Evolutionary conservation across 2,113 vertebrate species (phyloP).

Genomic region (Laterallus jamaicensis): DNA sequence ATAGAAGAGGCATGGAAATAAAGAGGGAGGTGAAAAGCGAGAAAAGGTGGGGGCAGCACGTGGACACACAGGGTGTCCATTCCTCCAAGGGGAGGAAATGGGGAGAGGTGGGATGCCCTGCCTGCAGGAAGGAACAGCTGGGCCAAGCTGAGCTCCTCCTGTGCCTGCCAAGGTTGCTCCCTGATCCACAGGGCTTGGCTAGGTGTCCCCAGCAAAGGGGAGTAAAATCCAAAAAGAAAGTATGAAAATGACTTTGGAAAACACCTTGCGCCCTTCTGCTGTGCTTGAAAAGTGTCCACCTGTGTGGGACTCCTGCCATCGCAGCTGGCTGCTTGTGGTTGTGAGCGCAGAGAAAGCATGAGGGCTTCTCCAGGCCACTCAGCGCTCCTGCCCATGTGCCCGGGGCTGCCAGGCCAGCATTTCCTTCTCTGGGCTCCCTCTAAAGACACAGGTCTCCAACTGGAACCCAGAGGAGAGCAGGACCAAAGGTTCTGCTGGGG

Average conservation of each 20-base stretch:
- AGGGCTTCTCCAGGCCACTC: not conserved
- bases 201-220: not conserved
- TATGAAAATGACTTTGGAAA: not conserved
- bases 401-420: not conserved
- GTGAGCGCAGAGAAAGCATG: rapidly evolving
- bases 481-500: not conserved
- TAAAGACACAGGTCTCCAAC: not conserved
- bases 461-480: not conserved
- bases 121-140: not conserved
- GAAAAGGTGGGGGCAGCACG: not conserved
- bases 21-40: not conserved
- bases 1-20: not conserved
- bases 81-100: not conserved
- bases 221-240: not conserved
- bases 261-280: not conserved
- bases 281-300: not conserved
- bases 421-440: not conserved
- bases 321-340: rapidly evolving
- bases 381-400: not conserved
- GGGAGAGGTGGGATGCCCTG: not conserved
- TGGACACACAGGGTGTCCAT: not conserved
- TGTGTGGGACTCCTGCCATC: rapidly evolving
- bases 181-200: not conserved
- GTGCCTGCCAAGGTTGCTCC: not conserved
- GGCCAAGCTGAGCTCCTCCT: not conserved